Evolutionary conservation across 2,888 invertebrate genomes (phyloP).

Genomic region (Desoria tigrina): DNA sequence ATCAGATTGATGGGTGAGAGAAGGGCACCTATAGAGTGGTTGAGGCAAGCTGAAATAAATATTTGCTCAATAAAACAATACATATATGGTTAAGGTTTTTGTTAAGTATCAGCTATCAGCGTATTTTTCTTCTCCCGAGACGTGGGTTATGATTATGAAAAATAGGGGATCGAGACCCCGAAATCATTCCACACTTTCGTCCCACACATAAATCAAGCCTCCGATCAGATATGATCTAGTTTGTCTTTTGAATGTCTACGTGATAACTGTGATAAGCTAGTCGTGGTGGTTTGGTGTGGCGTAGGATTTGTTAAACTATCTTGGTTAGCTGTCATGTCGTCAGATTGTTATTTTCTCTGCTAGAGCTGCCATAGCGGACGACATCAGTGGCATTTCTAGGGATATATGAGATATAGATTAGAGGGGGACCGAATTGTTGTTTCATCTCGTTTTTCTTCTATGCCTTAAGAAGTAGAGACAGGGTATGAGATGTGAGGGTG

Average conservation of each 20-base stretch:
- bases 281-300: background rate
- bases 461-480: background rate
- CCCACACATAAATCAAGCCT: background rate
- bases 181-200: conserved; percentile 5
- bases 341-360: background rate
- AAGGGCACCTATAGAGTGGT: too few relatives aligned
- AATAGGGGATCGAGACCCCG: background rate
- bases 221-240: background rate
- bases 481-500: background rate
- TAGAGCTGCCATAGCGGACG: too few relatives aligned
- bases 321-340: background rate
- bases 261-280: background rate
- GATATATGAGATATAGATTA: too few relatives aligned
- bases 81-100: too few relatives aligned
- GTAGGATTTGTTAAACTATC: background rate
- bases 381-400: too few relatives aligned
- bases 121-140: background rate
- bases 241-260: conserved; percentile 6
- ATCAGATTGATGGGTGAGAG: too few relatives aligned
- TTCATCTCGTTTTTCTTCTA: too few relatives aligned
- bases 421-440: too few relatives aligned
- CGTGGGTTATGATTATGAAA: background rate
- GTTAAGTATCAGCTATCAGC: background rate
- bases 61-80: too few relatives aligned
- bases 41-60: too few relatives aligned